Base-by-base conservation (phyloP, 2,113 vertebrate genomes). In the Paracanthobrama guichenoti region DNA sequence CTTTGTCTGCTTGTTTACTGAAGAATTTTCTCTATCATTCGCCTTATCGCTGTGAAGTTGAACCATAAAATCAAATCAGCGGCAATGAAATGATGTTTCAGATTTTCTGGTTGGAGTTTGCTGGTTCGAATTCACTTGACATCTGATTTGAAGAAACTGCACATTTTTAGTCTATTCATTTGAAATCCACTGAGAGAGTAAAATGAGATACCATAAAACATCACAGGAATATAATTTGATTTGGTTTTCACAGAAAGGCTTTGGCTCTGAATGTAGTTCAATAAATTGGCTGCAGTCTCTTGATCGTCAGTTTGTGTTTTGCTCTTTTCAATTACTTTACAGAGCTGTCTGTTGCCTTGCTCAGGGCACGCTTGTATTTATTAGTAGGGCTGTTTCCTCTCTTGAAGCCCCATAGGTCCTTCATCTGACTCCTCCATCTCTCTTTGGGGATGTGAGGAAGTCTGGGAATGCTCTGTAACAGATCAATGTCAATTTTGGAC, bases 351-450 rank as follows among this genome's bases (percentile, higher is more conserved):
- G 24, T 31, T 42, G 74, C 39, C 16, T 39, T 72, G 13, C 35
- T 60, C 48, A 18, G 67, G 67, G 39, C 53, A 26, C 42, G 20
- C 18, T 46, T 14, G 55, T 80, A 57, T 66, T 82, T 60, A 60
- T 74, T 74, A 83, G 46, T 59, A 57, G 7, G 22, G 24, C 55
- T 13, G 57, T 46, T 79, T 87, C 81, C 73, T 87, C 67, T 83
- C 72, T 72, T 72, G 81, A 86, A 57, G 86, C 89, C 84, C 84
- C 64, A 53, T 87, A 75, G 88, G 86, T 86, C 88, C 83, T 87
- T 90, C 87, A 81, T 39, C 35, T 35, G 57, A 57, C 31, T 82
- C 76, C 50, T 46, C 60, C 24, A 11, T n/a, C 53, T 42, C 44
- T 77, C 67, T 85, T n/a, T 39, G 79, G 74, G 55, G 73, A 55